Base-by-base conservation (phyloP, 1,140 invertebrate species). In the Paralvinella palmiformis region DNA sequence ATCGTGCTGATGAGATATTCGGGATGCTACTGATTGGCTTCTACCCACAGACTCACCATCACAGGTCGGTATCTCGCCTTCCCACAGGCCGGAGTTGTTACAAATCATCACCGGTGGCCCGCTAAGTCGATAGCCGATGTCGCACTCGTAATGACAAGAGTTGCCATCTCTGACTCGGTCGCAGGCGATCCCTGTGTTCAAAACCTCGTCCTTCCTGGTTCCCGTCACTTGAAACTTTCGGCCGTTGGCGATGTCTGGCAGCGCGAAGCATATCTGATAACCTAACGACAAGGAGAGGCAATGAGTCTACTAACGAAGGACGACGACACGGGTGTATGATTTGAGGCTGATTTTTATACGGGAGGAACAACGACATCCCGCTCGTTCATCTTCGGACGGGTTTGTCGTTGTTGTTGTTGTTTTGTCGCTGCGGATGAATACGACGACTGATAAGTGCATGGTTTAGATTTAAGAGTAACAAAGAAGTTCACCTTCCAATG, bases 111-210 rank as follows among this genome's bases (percentile, higher is more conserved):
- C 69, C 13, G 72, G 72, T 32, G 68, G 52, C 10, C 69, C 64
- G 37, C 41, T 52, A 1, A 73, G 65, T 20, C 70, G 63, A 63
- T 71, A 73, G 6, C 72, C 72, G 27, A 33, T 35, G 20, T 68
- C 58, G 62, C 72, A 73, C 7, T 33, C 32, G 59, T 67, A 73
- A 60, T 73, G 72, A 64, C 72, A 73, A 6, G 72, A 71, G 31
- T 71, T 65, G 22, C 65, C 67, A 22, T 71, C 69, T 13, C 62
- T 59, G 55, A 69, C 69, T 27, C 35, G n/a, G 3, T 50, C 5
- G 55, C 72, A 73, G 1, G 67, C 32, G 15, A 62, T 44, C 10
- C 58, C 61, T 17, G 64, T 71, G 59, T 69, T 56, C 2, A 60
- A 20, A 1, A 71, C 59, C 44, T 73, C 70, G 64, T 70, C 66